phyloP scores from a whole-genome alignment of 2,113 vertebrate genomes.

The Carlito syrichta region DNA sequence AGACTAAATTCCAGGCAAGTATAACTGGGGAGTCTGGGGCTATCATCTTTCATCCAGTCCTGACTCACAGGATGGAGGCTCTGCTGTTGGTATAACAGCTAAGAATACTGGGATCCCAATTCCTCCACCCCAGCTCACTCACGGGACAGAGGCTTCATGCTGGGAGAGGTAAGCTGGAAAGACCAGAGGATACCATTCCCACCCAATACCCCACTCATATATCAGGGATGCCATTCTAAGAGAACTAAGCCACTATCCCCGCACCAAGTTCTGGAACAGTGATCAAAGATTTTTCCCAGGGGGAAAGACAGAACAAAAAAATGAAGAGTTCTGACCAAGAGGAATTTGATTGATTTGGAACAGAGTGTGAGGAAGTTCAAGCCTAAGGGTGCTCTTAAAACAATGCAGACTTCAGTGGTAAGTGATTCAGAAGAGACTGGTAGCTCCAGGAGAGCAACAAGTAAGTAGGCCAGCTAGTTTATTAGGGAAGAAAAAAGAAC shows the following conservation, averaged over 20 bases:
- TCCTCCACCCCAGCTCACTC: background rate
- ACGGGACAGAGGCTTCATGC: background rate
- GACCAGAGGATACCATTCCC: too few relatives aligned
- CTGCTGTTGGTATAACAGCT: background rate
- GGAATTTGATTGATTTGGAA: background rate
- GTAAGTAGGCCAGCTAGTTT: background rate
- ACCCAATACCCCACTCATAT: background rate
- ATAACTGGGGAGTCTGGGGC: background rate
- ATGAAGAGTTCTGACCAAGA: background rate
- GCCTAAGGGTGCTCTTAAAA: background rate
- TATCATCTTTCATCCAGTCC: background rate
- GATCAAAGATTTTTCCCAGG: background rate
- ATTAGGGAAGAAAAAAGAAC: background rate
- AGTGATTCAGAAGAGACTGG: background rate
- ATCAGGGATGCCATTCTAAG: background rate
- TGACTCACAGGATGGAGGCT: background rate
- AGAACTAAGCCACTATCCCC: background rate
- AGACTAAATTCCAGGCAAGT: background rate
- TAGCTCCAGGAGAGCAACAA: background rate
- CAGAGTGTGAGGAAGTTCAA: background rate
- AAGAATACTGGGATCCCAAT: background rate
- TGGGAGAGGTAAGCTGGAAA: background rate
- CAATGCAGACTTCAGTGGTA: background rate
- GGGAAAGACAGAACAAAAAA: background rate
- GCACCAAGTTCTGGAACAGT: background rate